Conservation (phyloP, 2,888 invertebrate species). For the Drosophila yooni region DNA sequence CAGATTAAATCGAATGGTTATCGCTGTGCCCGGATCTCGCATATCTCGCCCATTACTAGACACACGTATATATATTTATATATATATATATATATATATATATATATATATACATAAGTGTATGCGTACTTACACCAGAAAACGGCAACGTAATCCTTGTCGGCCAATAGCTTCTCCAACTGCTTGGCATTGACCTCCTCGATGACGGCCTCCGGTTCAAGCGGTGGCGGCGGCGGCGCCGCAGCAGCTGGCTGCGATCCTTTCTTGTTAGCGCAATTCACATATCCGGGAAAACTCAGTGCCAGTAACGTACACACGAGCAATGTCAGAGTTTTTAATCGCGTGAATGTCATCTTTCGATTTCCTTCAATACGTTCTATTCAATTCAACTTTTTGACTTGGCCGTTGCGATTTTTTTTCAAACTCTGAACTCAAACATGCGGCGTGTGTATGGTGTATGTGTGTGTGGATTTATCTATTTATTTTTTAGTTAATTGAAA, state of each 20-base stretch:
- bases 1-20: constrained; percentile 44
- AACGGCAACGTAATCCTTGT: constrained; percentile 97
- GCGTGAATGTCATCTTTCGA: constrained; percentile 85
- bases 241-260: constrained; percentile 79
- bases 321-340: constrained; percentile 84
- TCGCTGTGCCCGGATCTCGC: constrained; percentile 56
- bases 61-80: constrained; percentile 6
- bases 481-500: constrained; percentile 51
- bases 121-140: constrained; percentile 95
- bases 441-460: constrained; percentile 53
- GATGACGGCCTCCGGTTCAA: constrained; percentile 90
- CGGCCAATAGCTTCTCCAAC: constrained; percentile 94
- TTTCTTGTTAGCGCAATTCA: constrained; percentile 84
- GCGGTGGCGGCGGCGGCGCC: constrained; percentile 70
- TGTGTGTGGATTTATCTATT: constrained; percentile 31
- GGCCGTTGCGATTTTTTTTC: constrained; percentile 50
- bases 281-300: constrained; percentile 85
- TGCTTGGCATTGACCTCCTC: constrained; percentile 97
- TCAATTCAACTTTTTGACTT: constrained; percentile 44
- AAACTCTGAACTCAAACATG: constrained; percentile 71
- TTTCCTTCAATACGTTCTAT: constrained; percentile 45
- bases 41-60: constrained; percentile 52
- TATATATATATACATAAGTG: not conserved
- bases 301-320: constrained; percentile 84
- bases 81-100: not conserved